A percentile compares a stretch with the other conserved stretches of the same genome.
Evolutionary conservation across 2,113 vertebrate species (phyloP).

Genomic region (Corapipo altera): DNA sequence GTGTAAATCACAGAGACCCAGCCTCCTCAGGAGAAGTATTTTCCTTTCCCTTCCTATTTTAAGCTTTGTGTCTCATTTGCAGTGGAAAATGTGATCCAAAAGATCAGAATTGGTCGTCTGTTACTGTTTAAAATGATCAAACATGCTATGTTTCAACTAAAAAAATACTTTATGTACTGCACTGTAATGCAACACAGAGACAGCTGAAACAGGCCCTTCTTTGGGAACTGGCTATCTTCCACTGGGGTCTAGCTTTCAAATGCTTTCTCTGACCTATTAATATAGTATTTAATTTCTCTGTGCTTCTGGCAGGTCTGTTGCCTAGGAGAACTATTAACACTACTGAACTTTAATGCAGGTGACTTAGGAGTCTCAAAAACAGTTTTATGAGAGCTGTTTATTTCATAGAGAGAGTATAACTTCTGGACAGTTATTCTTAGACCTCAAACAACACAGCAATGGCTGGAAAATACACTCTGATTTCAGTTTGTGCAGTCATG

Average conservation of each 20-base stretch:
- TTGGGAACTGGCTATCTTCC: constrained; percentile 7
- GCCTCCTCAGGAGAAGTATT: not conserved
- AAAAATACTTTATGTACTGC: not conserved
- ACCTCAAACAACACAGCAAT: not conserved
- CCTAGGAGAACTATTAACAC: constrained; percentile 41
- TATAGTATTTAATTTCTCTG: constrained; percentile 48
- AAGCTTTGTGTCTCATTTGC: constrained; percentile 6
- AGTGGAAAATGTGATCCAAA: not conserved
- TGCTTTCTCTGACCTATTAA: constrained; percentile 38
- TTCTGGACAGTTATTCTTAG: not conserved
- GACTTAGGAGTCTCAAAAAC: not conserved
- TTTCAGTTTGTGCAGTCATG: not conserved
- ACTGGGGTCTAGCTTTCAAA: constrained; percentile 5
- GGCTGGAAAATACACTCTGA: not conserved
- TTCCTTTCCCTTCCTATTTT: constrained; percentile 48
- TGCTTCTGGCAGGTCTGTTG: constrained; percentile 24
- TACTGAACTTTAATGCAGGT: constrained; percentile 37
- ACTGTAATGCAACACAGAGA: not conserved
- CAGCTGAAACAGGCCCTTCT: not conserved
- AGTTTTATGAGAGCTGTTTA: not conserved
- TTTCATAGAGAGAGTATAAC: not conserved
- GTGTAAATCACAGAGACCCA: constrained; percentile 29
- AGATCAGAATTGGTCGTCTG: not conserved
- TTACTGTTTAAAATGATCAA: not conserved
- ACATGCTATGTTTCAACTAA: not conserved